Base-by-base conservation (phyloP, 2,797 vertebrate genomes). In the Spheniscus humboldti region DNA sequence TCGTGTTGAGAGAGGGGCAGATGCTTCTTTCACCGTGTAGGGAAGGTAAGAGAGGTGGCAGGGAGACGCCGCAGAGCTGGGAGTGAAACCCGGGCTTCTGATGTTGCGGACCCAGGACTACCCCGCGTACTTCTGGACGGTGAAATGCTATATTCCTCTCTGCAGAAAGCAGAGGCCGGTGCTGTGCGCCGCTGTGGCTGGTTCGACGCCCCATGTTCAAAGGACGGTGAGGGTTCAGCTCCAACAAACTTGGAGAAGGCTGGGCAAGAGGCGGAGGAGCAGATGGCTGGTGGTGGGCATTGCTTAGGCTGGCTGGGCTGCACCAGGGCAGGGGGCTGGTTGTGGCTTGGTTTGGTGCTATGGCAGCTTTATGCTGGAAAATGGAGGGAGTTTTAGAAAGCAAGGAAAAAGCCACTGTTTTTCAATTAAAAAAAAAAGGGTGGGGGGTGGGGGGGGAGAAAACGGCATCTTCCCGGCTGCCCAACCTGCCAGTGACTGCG, bases 41-140 rank as follows among this genome's bases (percentile, higher is more conserved):
- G 68, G 35, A 52, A 47, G 43, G 45, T 11, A 10, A 27, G 13
- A n/a, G 56, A n/a, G 50, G 47, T 18, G 68, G 43, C 18, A 15
- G 10, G 53, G 35, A 6, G 18, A 5, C 0, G 3, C 41, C 1
- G 4, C 67, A 35, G 63, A 41, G 45, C 45, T 47, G 62, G 62
- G 56, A 24, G 14, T 2, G 25, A 41, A 71, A 33, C 45, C 66
- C 24, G 11, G 76, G 37, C 75, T 68, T n/a, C 43, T n/a, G 35
- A 11, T 9, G 10, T 12, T 20, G 35, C 8, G 3, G 35, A 43
- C 30, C 28, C 18, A 25, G 14, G 16, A 11, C 56, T 14, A 7
- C 13, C 35, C 43, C 8, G 1, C 4, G 0, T 37, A 2, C 35
- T 66, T 22, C 45, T 72, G 20, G 57, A 13, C 0, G 3, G n/a